Base-by-base conservation (phyloP, 2,888 invertebrate genomes). In the Rotaria sp. region DNA sequence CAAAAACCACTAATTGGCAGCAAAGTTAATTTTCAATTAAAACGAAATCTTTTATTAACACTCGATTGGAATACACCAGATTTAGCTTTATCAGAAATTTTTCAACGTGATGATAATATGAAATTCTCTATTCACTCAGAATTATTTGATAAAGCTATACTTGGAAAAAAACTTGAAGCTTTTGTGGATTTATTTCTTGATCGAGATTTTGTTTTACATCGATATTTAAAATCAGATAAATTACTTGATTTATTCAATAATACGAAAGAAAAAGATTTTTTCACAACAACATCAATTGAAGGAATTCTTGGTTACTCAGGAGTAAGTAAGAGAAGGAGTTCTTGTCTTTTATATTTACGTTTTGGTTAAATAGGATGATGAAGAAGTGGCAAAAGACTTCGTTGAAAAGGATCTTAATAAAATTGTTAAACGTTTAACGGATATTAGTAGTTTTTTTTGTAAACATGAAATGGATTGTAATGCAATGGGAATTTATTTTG, bases 1-100 rank as follows among this genome's bases (percentile, higher is more conserved):
- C 88, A 89, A 85, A 87, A 87, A 30, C 85, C 86, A 57, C 57
- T 87, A 35, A 85, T 86, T 18, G 88, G 88, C 8, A 85, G 24
- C 4, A 87, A 88, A 50, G 86, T 87, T 86, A 86, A 88, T 18
- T 89, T 89, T 84, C 89, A 89, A 85, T 85, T 90, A 26, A 88
- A 90, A 87, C 90, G 90, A 88, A 90, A 91, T 86, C 88, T 91
- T 7, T 89, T 89, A 84, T 88, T 91, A 45, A 90, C 90, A 13
- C 86, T 91, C 26, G 91, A 91, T 87, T 91, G 91, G 91, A 91
- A 91, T 87, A 88, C 90, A 87, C 90, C 90, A 0, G 90, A 90
- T 85, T 88, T 91, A 26, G 91, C 91, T 2, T 87, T 88, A 84
- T 88, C 89, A 26, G 90, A 90, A 87, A 90, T 91, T 24, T 90